Evolutionary conservation across 2,888 invertebrate species (phyloP).

Genomic region (Cantharis rustica): DNA sequence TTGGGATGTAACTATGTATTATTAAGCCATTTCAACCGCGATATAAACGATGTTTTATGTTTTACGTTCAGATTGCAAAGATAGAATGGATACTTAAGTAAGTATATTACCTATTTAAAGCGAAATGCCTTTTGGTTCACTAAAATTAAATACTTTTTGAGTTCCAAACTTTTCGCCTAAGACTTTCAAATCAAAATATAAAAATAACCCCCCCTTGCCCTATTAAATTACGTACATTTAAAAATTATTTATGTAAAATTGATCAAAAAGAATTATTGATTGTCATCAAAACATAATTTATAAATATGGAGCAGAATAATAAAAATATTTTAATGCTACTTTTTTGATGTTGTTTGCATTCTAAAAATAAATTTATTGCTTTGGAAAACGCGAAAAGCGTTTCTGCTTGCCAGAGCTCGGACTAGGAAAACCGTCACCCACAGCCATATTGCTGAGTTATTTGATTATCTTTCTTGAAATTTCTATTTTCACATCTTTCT

Average conservation of each 20-base stretch:
- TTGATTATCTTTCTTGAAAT: conserved; percentile 42
- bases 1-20: conserved; percentile 41
- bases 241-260: neutral
- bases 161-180: neutral
- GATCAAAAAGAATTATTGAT: conserved; percentile 26
- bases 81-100: conserved; percentile 35
- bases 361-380: conserved; percentile 39
- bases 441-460: conserved; percentile 43
- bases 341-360: conserved; percentile 37
- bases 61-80: conserved; percentile 39
- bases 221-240: no score
- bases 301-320: conserved; percentile 35
- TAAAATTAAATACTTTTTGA: neutral
- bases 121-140: neutral
- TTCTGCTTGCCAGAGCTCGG: conserved; percentile 19
- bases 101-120: conserved; percentile 35
- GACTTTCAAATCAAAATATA: neutral
- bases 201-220: neutral
- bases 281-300: conserved; percentile 36
- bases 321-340: conserved; percentile 40
- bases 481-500: conserved; percentile 34
- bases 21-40: conserved; percentile 42
- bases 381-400: conserved; percentile 33
- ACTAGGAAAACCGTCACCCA: conserved; percentile 36
- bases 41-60: conserved; percentile 42